A percentile compares a stretch with the other conserved stretches of the same genome.
Evolutionary conservation across 2,888 invertebrate genomes (phyloP).

Genomic region (Drosophila lutescens): DNA sequence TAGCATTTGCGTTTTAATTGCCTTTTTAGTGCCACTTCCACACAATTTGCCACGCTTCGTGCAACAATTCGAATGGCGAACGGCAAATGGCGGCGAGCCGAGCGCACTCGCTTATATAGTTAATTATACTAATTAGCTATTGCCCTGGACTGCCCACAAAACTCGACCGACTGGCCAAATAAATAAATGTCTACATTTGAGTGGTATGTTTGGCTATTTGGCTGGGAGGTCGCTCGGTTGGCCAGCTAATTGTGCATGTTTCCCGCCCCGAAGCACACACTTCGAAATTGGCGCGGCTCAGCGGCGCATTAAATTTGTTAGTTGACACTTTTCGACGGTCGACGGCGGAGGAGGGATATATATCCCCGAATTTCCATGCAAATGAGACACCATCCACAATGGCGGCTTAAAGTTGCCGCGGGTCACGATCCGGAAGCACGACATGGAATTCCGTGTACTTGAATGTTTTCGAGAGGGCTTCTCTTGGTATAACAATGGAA

Average conservation of each 20-base stretch:
- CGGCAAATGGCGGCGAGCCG: slow-evolving; percentile 58
- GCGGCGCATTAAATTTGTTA: slow-evolving; percentile 52
- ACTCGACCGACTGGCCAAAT: slow-evolving; percentile 58
- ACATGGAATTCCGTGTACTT: slow-evolving; percentile 35
- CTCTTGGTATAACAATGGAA: slow-evolving; percentile 25
- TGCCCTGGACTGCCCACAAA: slow-evolving; percentile 41
- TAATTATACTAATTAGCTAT: slow-evolving; percentile 80
- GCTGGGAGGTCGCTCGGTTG: slow-evolving; percentile 18
- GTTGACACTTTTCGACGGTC: slow-evolving; percentile 42
- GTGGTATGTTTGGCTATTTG: slow-evolving; percentile 8
- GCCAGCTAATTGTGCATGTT: slow-evolving; percentile 49
- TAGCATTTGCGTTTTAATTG: slow-evolving; percentile 76
- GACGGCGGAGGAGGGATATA: neutral
- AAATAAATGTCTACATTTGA: slow-evolving; percentile 69
- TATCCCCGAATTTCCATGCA: slow-evolving; percentile 38
- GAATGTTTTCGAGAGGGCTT: slow-evolving; percentile 7
- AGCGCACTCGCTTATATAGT: slow-evolving; percentile 65
- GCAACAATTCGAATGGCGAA: slow-evolving; percentile 71
- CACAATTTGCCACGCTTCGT: slow-evolving; percentile 79
- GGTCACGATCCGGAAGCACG: slow-evolving; percentile 42
- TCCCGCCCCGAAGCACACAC: slow-evolving; percentile 23
- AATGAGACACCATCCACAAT: slow-evolving; percentile 39
- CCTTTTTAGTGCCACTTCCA: slow-evolving; percentile 81
- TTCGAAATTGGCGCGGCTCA: slow-evolving; percentile 40
- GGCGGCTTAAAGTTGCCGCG: slow-evolving; percentile 36